phyloP scores from a whole-genome alignment of 2,888 invertebrate species.

The Nowickia ferox region DNA sequence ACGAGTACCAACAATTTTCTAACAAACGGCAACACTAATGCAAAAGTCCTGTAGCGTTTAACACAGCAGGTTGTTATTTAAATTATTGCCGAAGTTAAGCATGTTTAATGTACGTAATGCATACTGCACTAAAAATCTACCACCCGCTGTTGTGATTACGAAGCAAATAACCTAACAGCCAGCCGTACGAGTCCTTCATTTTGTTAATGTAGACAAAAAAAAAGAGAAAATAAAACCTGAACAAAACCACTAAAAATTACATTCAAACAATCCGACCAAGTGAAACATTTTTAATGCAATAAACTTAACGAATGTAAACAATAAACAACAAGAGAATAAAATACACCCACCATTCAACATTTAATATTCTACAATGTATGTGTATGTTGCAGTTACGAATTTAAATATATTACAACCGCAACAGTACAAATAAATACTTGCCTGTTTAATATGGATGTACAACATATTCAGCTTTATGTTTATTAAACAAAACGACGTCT shows the following conservation, averaged over 20 bases:
- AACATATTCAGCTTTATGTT: conserved; percentile 12
- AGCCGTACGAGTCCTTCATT: conserved; percentile 19
- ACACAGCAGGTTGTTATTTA: conserved; percentile 68
- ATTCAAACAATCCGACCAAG: conserved; percentile 58
- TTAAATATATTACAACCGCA: conserved; percentile 46
- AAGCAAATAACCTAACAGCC: conserved; percentile 47
- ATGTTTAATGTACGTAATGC: conserved; percentile 64
- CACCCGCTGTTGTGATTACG: conserved; percentile 65
- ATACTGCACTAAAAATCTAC: conserved; percentile 67
- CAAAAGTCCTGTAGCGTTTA: conserved; percentile 53
- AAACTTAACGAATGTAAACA: conserved; percentile 66
- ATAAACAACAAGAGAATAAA: conserved; percentile 40
- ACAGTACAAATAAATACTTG: conserved; percentile 12
- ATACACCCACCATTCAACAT: conserved; percentile 31
- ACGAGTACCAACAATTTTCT: conserved; percentile 12
- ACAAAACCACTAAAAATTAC: conserved; percentile 61
- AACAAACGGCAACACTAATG: conserved; percentile 32
- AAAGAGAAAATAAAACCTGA: conserved; percentile 6
- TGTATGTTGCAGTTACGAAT: conserved; percentile 11
- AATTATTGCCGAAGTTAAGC: conserved; percentile 67
- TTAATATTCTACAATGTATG: neutral
- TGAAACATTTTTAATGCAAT: conserved; percentile 70
- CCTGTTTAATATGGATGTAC: conserved; percentile 3
- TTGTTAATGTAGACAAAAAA: conserved; percentile 1
- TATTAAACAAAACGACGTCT: neutral